A percentile compares a stretch with the other conserved stretches of the same genome.
These are phyloP conservation scores for Lithobates pipiens DNA, from an alignment of 2,797 vertebrate genomes.

Conservation along the genomic window DNA sequence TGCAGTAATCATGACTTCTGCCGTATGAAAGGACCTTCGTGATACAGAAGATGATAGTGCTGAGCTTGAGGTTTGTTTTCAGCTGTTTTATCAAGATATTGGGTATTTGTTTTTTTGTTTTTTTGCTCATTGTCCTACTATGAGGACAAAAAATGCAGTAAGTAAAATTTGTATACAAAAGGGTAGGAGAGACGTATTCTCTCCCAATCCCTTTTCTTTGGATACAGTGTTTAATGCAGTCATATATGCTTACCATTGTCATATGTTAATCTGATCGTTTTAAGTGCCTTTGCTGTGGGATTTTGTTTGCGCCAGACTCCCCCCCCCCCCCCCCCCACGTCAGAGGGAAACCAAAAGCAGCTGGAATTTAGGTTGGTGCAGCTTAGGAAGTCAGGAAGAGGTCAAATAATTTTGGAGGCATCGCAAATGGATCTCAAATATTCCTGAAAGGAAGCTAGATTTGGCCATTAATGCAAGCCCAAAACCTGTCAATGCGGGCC, in stretches of 20 bases:
- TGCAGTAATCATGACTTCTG: constrained; percentile 39
- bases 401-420: no score
- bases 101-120: not conserved
- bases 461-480: no score
- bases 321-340: not conserved
- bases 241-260: not conserved
- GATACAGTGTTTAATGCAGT: not conserved
- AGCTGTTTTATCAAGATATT: not conserved
- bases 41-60: constrained; percentile 20
- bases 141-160: not conserved
- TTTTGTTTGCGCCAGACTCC: not conserved
- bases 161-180: not conserved
- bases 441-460: no score
- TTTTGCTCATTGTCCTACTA: not conserved
- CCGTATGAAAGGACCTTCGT: constrained; percentile 27
- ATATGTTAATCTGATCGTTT: not conserved
- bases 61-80: not conserved
- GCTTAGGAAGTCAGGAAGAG: not conserved
- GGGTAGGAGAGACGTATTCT: not conserved
- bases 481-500: no score
- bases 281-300: no score
- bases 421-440: no score
- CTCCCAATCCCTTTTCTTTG: not conserved
- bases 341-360: not conserved
- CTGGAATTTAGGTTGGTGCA: not conserved